phyloP scores from a whole-genome alignment of 2,113 vertebrate species.

The Pelobates fuscus region DNA sequence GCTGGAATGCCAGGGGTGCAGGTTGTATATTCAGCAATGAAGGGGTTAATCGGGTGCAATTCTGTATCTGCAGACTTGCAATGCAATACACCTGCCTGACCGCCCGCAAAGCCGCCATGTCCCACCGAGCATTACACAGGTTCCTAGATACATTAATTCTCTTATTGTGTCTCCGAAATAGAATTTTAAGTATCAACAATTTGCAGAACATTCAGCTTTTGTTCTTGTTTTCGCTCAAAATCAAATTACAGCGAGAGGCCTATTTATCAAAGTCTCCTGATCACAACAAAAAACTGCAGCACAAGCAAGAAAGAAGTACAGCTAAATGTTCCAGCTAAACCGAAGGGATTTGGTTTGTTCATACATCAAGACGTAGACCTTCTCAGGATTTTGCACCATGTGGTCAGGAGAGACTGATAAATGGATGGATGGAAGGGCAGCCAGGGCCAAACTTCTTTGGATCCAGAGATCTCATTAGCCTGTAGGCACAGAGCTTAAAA shows the following conservation, averaged over 20 bases:
- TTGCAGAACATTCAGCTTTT: background rate
- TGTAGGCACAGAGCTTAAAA: too few relatives aligned
- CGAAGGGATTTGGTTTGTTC: constrained; percentile 1
- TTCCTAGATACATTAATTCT: background rate
- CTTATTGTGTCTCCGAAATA: background rate
- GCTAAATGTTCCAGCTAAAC: constrained; percentile 8
- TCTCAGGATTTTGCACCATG: background rate
- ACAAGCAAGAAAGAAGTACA: background rate
- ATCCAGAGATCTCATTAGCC: too few relatives aligned
- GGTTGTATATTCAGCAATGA: too few relatives aligned
- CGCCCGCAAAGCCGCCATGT: background rate
- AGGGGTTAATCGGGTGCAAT: too few relatives aligned
- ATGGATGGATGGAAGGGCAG: background rate
- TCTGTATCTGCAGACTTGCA: too few relatives aligned
- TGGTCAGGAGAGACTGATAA: background rate
- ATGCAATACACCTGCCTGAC: background rate
- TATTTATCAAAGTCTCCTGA: constrained; percentile 1
- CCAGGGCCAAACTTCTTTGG: too few relatives aligned
- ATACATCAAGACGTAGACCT: background rate
- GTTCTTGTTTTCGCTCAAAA: background rate
- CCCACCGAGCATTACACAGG: background rate
- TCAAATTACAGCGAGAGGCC: background rate
- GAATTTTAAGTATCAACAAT: constrained; percentile 4
- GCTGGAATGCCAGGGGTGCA: too few relatives aligned
- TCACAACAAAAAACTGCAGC: background rate